Conservation (phyloP, 2,113 vertebrate genomes). For the Odontesthes bonariensis region DNA sequence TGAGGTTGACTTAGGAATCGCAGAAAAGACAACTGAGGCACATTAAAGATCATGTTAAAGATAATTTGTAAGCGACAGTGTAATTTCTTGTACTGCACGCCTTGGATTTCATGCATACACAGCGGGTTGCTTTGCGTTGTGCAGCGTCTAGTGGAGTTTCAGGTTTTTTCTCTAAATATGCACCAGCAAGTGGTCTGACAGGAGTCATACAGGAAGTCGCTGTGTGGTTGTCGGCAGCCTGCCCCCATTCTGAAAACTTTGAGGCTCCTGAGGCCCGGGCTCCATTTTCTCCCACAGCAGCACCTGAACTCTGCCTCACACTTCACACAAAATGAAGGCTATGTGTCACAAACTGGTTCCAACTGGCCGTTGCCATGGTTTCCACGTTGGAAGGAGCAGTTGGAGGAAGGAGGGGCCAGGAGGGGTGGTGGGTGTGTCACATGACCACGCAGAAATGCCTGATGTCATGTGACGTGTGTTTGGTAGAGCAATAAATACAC, state of each 20-base stretch:
- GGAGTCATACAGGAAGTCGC: conserved; percentile 78
- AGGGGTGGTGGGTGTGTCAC: conserved; percentile 82
- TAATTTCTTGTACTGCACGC: conserved; percentile 13
- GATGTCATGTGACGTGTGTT: conserved; percentile 84
- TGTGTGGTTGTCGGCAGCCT: conserved; percentile 60
- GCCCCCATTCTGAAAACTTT: conserved; percentile 75
- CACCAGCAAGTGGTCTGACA: conserved; percentile 59
- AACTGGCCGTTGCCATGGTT: conserved; percentile 93
- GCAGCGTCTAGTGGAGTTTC: conserved; percentile 45
- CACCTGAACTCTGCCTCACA: conserved; percentile 89
- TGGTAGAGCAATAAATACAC: conserved; percentile 80
- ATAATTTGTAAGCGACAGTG: neutral
- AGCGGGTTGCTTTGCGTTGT: conserved; percentile 8
- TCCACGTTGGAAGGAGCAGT: conserved; percentile 85
- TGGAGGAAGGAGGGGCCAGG: conserved; percentile 79
- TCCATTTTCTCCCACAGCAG: conserved; percentile 88
- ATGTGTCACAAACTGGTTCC: conserved; percentile 90
- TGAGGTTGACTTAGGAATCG: conserved; percentile 7
- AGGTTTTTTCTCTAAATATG: conserved; percentile 47
- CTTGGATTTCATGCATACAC: conserved; percentile 1
- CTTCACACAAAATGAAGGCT: conserved; percentile 91
- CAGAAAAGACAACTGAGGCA: neutral
- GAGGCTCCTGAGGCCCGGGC: conserved; percentile 66
- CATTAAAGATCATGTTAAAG: neutral
- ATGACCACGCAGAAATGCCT: conserved; percentile 86